Evolutionary conservation across 2,888 invertebrate genomes (phyloP), one percentile per base, ranked within the genome.

Genomic region (Hypomecis atomaria): DNA sequence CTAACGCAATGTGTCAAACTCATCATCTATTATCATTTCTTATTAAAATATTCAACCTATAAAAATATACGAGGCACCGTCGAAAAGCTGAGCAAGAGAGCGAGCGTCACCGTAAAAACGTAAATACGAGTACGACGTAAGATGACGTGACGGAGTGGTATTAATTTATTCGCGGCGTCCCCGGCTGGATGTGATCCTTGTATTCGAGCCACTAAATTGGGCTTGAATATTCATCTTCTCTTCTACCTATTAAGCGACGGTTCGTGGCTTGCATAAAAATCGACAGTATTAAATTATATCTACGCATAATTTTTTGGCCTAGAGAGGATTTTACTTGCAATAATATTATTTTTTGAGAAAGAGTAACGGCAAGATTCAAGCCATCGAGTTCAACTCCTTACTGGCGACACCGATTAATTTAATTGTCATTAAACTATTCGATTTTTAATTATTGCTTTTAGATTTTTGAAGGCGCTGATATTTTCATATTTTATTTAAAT

Each of bases 81-180:
- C 69, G 67, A 73, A 74, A 72, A 74, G 69, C 72, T 74, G 66
- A 67, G 66, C 61, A 65, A 73, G 53, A 53, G 59, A 56, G 65
- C 74, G 75, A 72, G 67, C 61, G 66, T 57, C 72, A 66, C 66
- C 67, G 55, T 72, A 43, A 59, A 66, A 71, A 75, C 23, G 23
- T 23, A 23, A 23, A 3, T 23, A 23, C n/a, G n/a, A 23, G 3
- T 23, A 23, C 72, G 76, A 67, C 69, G 68, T 72, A 71, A 76
- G 75, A 80, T 75, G 76, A 71, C 71, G 65, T 75, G 74, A 77
- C 74, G 75, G 72, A 78, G 76, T 70, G 73, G 66, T 75, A 70
- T 76, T 78, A 79, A 82, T 82, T 82, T 78, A 81, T 81, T 77
- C 71, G 33, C 59, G 63, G 70, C 66, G 65, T 72, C 66, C 63